phyloP scores from a whole-genome alignment of 1,140 invertebrate species.

The Ips typographus region DNA sequence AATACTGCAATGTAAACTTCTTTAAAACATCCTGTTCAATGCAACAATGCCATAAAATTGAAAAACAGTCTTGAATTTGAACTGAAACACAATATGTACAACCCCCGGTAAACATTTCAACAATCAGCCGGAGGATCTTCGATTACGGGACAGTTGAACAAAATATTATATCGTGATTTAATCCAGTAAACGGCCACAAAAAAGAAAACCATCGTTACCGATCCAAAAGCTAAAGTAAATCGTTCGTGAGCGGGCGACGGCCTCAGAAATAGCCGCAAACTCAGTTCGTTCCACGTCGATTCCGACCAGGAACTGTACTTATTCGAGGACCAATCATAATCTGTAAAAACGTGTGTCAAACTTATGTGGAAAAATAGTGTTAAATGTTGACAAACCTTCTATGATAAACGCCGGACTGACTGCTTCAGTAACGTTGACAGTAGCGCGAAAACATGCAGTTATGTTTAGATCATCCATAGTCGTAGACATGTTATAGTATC shows the following conservation, averaged over 20 bases:
- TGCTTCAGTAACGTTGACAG: slow-evolving; percentile 72
- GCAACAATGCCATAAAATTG: too few species aligned
- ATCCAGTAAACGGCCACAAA: slow-evolving; percentile 71
- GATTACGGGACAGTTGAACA: slow-evolving; percentile 56
- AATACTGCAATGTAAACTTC: too few species aligned
- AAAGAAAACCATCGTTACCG: slow-evolving; percentile 63
- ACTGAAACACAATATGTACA: too few species aligned
- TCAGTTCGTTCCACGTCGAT: slow-evolving; percentile 77
- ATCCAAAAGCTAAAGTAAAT: slow-evolving; percentile 65
- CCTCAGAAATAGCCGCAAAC: slow-evolving; percentile 78
- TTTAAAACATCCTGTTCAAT: too few species aligned
- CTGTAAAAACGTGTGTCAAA: slow-evolving; percentile 52
- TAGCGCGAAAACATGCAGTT: slow-evolving; percentile 71
- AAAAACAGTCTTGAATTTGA: too few species aligned
- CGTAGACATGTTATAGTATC: slow-evolving; percentile 57
- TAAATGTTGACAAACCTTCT: slow-evolving; percentile 55
- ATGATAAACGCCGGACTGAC: slow-evolving; percentile 79
- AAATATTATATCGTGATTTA: slow-evolving; percentile 61
- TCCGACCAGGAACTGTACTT: slow-evolving; percentile 90
- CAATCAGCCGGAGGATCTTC: slow-evolving; percentile 35
- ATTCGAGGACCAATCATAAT: slow-evolving; percentile 77
- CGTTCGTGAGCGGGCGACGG: slow-evolving; percentile 70
- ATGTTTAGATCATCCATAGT: slow-evolving; percentile 52
- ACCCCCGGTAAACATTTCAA: slow-evolving; percentile 7
- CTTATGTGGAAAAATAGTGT: slow-evolving; percentile 22